Evolutionary conservation across 2,888 invertebrate genomes (phyloP).

Genomic region (Brenthis hecate): DNA sequence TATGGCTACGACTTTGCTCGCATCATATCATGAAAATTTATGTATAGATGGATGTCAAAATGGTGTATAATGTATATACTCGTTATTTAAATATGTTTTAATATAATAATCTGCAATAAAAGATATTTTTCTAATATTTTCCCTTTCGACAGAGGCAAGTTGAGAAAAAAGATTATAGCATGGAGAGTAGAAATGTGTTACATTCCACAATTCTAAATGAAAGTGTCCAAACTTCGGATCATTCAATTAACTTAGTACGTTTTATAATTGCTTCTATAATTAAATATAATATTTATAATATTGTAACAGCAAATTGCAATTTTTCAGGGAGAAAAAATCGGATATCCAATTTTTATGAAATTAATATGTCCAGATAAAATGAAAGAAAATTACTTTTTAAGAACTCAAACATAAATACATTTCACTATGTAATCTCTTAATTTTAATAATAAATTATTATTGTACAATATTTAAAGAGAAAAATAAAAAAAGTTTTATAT

Average conservation of each 20-base stretch:
- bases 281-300: not conserved
- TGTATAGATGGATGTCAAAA: conserved; percentile 2
- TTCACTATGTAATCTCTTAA: not conserved
- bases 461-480: not conserved
- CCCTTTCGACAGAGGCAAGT: not conserved
- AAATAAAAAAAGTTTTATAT: conserved; percentile 17
- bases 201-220: conserved; percentile 33
- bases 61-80: not conserved
- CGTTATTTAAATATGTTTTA: not conserved
- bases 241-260: conserved; percentile 62
- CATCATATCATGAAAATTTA: conserved; percentile 13
- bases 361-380: conserved; percentile 56
- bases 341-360: conserved; percentile 58
- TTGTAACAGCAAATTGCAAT: not conserved
- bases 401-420: not conserved
- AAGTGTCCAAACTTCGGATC: conserved; percentile 61
- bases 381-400: conserved; percentile 3
- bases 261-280: not conserved
- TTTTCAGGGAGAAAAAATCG: conserved; percentile 23
- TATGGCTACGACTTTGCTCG: conserved; percentile 16
- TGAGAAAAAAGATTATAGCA: not conserved
- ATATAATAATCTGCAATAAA: not conserved
- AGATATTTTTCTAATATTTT: not conserved
- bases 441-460: not conserved
- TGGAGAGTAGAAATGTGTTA: conserved; percentile 10